A percentile compares a stretch with the other conserved stretches of the same genome.
Conservation (phyloP, 2,797 vertebrate species). For the Tamandua tetradactyla region DNA sequence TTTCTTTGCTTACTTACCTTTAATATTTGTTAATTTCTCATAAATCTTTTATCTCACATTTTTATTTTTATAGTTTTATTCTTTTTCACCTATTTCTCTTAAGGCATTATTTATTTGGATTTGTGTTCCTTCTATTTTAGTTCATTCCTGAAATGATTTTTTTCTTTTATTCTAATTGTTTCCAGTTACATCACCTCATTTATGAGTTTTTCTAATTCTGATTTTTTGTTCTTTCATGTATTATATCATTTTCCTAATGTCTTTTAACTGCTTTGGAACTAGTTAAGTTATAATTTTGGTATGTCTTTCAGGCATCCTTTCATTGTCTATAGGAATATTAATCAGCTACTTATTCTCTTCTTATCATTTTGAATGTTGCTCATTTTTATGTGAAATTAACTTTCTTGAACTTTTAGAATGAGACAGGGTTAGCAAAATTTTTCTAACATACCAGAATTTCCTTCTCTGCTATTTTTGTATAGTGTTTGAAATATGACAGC, state of each 20-base stretch:
- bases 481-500: not conserved
- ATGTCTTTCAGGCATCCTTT: not conserved
- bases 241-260: not conserved
- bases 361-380: not conserved
- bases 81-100: not conserved
- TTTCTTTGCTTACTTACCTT: too few relatives aligned
- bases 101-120: not conserved
- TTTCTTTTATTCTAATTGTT: not conserved
- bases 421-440: not conserved
- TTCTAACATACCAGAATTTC: not conserved
- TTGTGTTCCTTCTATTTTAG: not conserved
- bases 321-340: not conserved
- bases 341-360: not conserved
- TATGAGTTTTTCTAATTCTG: too few relatives aligned
- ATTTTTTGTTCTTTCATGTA: not conserved
- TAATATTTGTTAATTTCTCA: too few relatives aligned
- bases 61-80: too few relatives aligned
- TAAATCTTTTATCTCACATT: too few relatives aligned
- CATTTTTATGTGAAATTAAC: not conserved
- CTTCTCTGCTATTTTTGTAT: not conserved
- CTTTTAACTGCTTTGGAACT: not conserved
- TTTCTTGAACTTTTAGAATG: slow-evolving; percentile 9
- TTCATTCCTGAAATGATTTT: not conserved
- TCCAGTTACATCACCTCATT: not conserved
- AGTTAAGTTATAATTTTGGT: not conserved